Evolutionary conservation across 2,113 vertebrate species (phyloP), one percentile per base, ranked within the genome.

Genomic region (Nansenia antarctica): DNA sequence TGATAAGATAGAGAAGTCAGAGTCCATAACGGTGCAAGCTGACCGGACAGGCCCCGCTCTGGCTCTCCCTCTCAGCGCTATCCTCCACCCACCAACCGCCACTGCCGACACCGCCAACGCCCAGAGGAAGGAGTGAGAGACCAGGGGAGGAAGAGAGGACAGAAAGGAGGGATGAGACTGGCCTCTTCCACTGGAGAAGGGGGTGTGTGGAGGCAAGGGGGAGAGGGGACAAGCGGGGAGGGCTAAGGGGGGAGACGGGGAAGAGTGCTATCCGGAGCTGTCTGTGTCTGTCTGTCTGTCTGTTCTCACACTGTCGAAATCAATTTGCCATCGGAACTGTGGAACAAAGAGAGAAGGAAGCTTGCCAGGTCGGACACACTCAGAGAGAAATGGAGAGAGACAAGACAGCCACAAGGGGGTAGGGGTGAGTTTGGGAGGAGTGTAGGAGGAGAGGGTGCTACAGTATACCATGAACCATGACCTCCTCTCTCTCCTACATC

Each of bases 281-380:
- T 88, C 87, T 92, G 90, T 90, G 89, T 94, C 95, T 93, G 89
- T 91, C 87, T 88, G 85, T 88, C 88, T 91, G 90, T 92, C 90
- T 93, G 92, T 94, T 94, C 94, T 99, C 96, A 99, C 94, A 99
- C 97, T 87, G 97, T 99, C 87, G 97, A 99, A 93, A 99, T 98
- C 95, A 99, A 96, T 90, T 97, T 98, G 94, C 96, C 94, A 90
- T 96, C 96, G 93, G 96, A 94, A 73, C 97, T 99, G 97, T 78
- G 92, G 89, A 95, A 96, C 93, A 94, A 91, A 95, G 95, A 97
- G 94, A 94, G 93, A 93, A 93, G 92, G 91, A 95, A 90, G 93
- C 94, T 94, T 92, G 95, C 95, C 92, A 88, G 91, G 89, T 93
- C 89, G 91, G 92, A 93, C 87, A 92, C 91, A 92, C 87, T 92